Conservation (phyloP, 2,888 invertebrate species). For the Diploptera punctata region DNA sequence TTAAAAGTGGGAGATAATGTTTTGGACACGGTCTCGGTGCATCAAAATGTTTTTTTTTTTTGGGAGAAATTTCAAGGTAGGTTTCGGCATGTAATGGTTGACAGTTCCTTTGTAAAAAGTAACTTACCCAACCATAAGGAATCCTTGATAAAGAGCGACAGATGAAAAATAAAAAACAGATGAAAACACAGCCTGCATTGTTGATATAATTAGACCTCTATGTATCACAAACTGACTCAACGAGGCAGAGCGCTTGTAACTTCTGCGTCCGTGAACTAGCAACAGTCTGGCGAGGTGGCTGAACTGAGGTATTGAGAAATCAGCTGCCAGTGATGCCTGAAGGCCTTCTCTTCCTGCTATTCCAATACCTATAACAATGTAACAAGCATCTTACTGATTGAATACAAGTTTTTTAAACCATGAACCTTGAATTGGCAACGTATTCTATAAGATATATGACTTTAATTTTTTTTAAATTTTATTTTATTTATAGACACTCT, state of each 20-base stretch:
- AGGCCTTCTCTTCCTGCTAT: constrained; percentile 91
- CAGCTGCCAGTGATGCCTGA: constrained; percentile 95
- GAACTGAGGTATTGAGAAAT: constrained; percentile 94
- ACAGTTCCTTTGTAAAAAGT: no score
- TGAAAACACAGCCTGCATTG: constrained; percentile 98
- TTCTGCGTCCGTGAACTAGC: constrained; percentile 90
- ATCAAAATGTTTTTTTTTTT: no score
- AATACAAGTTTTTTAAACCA: no score
- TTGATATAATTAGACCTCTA: constrained; percentile 96
- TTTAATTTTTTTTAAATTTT: no score
- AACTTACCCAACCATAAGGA: constrained; percentile 92
- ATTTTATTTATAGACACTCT: no score
- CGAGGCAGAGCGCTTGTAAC: constrained; percentile 95
- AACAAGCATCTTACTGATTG: no score
- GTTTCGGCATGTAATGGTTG: no score
- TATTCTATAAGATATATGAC: no score
- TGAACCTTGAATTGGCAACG: no score
- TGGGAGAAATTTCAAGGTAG: no score
- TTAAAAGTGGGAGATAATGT: no score
- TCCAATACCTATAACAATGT: constrained; percentile 84
- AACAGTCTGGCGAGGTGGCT: constrained; percentile 81
- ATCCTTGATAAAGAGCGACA: constrained; percentile 97
- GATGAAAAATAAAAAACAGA: constrained; percentile 99
- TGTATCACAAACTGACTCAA: constrained; percentile 99
- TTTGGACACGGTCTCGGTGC: no score